Evolutionary conservation across 2,888 invertebrate genomes (phyloP).

Genomic region (Anagyrus pseudococci): DNA sequence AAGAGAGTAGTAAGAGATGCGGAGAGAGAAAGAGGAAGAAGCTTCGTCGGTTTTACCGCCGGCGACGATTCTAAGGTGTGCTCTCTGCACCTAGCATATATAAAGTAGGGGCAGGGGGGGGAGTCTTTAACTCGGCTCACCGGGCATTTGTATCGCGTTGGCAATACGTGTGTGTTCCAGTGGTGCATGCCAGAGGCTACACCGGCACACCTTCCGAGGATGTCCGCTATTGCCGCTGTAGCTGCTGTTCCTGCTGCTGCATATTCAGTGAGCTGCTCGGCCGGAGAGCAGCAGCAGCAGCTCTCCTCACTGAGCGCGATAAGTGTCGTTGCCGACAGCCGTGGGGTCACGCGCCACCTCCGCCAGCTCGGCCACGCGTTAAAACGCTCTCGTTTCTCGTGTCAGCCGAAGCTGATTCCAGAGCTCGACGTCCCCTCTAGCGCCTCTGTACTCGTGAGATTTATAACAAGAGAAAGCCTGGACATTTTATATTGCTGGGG

Average conservation of each 20-base stretch:
- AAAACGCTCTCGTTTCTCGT: conserved; percentile 20
- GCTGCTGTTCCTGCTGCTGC: conserved; percentile 33
- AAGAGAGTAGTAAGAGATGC: no score
- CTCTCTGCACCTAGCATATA: conserved; percentile 19
- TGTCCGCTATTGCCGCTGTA: conserved; percentile 39
- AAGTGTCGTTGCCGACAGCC: conserved; percentile 39
- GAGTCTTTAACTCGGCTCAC: no score
- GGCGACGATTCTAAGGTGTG: background rate
- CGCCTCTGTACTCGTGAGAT: no score
- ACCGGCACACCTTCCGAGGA: conserved; percentile 42
- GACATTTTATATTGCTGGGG: no score
- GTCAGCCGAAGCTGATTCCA: no score
- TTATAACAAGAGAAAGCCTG: no score
- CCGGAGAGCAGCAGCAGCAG: background rate
- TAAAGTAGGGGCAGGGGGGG: no score
- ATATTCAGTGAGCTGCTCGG: conserved; percentile 46
- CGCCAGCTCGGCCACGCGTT: conserved; percentile 5
- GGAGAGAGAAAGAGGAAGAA: background rate
- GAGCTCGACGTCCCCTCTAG: no score
- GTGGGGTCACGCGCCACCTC: conserved; percentile 47
- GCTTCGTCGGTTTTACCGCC: conserved; percentile 13
- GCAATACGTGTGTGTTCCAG: conserved; percentile 1
- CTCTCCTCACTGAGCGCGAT: conserved; percentile 44
- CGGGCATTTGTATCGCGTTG: background rate
- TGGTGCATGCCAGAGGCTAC: conserved; percentile 37